phyloP scores from a whole-genome alignment of 2,797 vertebrate genomes.

The Poeciliopsis paucimaculata region DNA sequence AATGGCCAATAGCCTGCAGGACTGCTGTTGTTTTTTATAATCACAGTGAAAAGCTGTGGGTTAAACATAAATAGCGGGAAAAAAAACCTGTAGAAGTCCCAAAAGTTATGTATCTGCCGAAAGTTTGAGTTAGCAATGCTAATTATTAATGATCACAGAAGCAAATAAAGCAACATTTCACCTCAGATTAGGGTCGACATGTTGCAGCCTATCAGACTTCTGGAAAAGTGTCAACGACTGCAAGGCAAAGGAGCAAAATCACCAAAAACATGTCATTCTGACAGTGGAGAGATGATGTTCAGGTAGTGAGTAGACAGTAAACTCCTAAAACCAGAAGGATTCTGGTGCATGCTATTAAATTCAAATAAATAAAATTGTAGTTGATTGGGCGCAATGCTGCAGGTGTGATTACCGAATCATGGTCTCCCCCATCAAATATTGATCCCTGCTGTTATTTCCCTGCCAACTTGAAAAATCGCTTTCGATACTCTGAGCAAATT shows the following conservation, averaged over 20 bases:
- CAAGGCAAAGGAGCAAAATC: not conserved
- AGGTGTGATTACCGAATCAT: constrained; percentile 42
- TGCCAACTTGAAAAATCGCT: constrained; percentile 41
- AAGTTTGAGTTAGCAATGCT: not conserved
- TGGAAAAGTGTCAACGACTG: not conserved
- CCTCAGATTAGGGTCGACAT: not conserved
- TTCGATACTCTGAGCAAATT: constrained; percentile 26
- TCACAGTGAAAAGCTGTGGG: not conserved
- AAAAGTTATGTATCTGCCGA: not conserved
- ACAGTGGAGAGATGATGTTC: not conserved
- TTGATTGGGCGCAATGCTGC: constrained; percentile 1
- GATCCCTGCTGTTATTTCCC: constrained; percentile 34
- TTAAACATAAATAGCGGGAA: not conserved
- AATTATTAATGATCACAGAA: not conserved
- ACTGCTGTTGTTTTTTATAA: not conserved
- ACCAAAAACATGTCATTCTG: not conserved
- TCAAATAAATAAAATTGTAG: no score
- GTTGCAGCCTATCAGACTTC: not conserved
- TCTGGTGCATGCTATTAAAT: not conserved
- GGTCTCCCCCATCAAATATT: constrained; percentile 38
- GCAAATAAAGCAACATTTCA: not conserved
- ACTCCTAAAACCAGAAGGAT: not conserved
- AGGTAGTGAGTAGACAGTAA: not conserved
- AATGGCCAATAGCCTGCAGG: not conserved
- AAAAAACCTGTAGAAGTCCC: not conserved